A percentile compares a stretch with the other conserved stretches of the same genome.
Conservation (phyloP, 2,888 invertebrate species). For the Lepidocyrtinus sp. region DNA sequence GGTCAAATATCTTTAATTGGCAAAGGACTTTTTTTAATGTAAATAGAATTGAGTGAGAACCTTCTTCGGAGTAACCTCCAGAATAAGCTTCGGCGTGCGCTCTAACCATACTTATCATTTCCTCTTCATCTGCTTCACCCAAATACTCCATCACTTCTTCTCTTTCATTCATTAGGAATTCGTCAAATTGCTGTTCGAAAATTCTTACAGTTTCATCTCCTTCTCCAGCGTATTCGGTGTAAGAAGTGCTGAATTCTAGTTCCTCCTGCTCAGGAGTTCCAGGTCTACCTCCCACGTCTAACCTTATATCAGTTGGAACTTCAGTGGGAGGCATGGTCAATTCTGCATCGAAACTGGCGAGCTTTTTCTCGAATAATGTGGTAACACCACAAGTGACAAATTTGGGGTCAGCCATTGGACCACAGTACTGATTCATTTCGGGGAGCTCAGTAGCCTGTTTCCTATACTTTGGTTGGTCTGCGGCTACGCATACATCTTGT, state of each 20-base stretch:
- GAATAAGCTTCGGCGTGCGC: not conserved
- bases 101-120: not conserved
- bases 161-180: conserved; percentile 29
- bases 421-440: conserved; percentile 42
- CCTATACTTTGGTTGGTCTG: conserved; percentile 16
- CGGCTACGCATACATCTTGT: not conserved
- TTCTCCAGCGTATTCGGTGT: conserved; percentile 24
- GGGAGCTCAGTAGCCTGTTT: conserved; percentile 28
- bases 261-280: too few relatives aligned
- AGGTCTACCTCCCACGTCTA: not conserved
- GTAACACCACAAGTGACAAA: conserved; percentile 33
- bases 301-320: not conserved
- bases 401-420: conserved; percentile 3
- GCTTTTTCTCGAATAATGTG: conserved; percentile 28
- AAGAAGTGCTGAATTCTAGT: not conserved
- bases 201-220: conserved; percentile 16
- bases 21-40: not conserved
- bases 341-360: not conserved
- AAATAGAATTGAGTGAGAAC: not conserved
- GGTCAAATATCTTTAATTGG: not conserved
- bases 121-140: conserved; percentile 31
- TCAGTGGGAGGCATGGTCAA: conserved; percentile 9
- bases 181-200: conserved; percentile 28
- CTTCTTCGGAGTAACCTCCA: conserved; percentile 13
- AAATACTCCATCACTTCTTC: conserved; percentile 40